Evolutionary conservation across 2,888 invertebrate genomes (phyloP), one percentile per base, ranked within the genome.

Genomic region (Leucophora obtusa): DNA sequence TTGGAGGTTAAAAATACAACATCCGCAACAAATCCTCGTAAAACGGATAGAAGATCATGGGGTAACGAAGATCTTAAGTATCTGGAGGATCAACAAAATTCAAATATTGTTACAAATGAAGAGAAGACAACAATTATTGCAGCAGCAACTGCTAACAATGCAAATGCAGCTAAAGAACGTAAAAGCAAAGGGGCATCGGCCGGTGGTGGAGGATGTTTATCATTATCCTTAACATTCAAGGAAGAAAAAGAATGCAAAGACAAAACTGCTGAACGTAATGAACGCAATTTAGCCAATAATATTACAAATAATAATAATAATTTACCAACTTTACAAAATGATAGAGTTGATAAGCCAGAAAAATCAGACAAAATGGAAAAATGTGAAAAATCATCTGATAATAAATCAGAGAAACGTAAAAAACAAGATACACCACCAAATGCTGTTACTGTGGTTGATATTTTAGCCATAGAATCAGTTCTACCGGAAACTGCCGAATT

Each of bases 401-500:
- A 85, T 7, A 85, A 84, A 53, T 50, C 62, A 0, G 83, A 84
- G 18, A 79, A 76, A 53, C 72, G 78, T 8, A 78, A 75, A 35
- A 68, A 77, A 43, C 77, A 74, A 17, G 78, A 82, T 33, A 77
- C 71, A 35, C 79, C 79, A 68, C 24, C 70, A 68, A 78, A 72
- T 75, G 80, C 80, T 79, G n/a, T 72, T 68, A 60, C 68, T 71
- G 73, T 76, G 9, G 73, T 83, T 76, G 60, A 79, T 77, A 59
- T 83, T 82, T 75, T 85, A 21, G 87, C 87, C 51, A 84, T 87
- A 83, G 89, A 89, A 62, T 86, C 89, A 1, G 82, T 89, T 5
- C 84, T 88, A 38, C 87, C 86, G 59, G 94, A 94, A 89, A 92
- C 92, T 11, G 92, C 94, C 9, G 96, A 96, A 87, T 96, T 96